These are phyloP conservation scores for Nomada lathburiana DNA, from an alignment of 2,888 invertebrate species.

Conservation along the genomic window DNA sequence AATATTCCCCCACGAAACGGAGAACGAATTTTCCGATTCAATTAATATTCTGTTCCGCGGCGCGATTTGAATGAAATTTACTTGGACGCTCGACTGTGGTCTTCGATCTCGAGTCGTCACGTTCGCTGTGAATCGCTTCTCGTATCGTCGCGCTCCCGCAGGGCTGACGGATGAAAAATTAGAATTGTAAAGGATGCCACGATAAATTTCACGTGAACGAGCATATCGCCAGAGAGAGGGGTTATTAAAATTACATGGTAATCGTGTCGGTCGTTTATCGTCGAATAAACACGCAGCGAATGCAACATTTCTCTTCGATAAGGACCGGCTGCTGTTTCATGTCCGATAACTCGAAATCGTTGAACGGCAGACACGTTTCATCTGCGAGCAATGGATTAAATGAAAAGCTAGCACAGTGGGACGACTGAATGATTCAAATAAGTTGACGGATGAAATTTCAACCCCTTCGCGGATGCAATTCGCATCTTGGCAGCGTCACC, in stretches of 20 bases:
- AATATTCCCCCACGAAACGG: constrained; percentile 47
- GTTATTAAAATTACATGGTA: constrained; percentile 13
- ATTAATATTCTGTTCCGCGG: constrained; percentile 64
- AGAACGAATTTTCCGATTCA: constrained; percentile 58
- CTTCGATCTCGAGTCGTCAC: constrained; percentile 55
- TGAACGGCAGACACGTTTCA: too few species aligned
- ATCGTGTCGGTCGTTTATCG: background rate
- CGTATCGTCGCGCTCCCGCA: constrained; percentile 16
- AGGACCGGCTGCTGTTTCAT: background rate
- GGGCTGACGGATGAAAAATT: constrained; percentile 35
- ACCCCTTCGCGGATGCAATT: background rate
- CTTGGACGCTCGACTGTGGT: constrained; percentile 46
- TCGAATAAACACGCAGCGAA: background rate
- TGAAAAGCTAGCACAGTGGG: too few species aligned
- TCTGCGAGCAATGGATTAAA: background rate
- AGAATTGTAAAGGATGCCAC: constrained; percentile 48
- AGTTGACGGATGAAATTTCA: background rate
- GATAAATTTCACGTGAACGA: constrained; percentile 16
- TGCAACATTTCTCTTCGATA: background rate
- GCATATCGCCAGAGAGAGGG: background rate
- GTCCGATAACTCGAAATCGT: background rate
- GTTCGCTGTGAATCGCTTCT: constrained; percentile 48
- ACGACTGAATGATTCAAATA: too few species aligned
- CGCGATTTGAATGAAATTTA: constrained; percentile 66
- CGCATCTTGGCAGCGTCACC: constrained; percentile 11